A percentile compares a stretch with the other conserved stretches of the same genome.
phyloP scores from a whole-genome alignment of 2,797 vertebrate species.

The Allobates femoralis region DNA sequence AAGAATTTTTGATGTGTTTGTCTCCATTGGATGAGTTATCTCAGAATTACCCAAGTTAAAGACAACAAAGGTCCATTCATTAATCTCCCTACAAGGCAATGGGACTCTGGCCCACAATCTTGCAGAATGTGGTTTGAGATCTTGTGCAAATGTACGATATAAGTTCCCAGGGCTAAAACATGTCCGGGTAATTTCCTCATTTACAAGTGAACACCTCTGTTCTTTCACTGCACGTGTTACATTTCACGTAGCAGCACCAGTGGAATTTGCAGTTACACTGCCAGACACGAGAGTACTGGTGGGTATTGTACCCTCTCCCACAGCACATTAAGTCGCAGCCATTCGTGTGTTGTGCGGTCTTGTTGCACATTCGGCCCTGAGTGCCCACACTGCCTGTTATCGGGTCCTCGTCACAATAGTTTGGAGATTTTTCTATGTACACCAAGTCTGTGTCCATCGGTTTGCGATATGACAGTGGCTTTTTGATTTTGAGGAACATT shows the following conservation, averaged over 20 bases:
- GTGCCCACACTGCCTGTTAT: slow-evolving; percentile 93
- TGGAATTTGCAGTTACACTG: slow-evolving; percentile 99
- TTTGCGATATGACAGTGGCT: slow-evolving; percentile 92
- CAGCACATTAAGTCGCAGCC: slow-evolving; percentile 98
- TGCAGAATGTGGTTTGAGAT: slow-evolving; percentile 51
- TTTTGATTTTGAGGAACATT: slow-evolving; percentile 96
- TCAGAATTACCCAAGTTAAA: slow-evolving; percentile 1
- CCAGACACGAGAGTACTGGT: slow-evolving; percentile 95
- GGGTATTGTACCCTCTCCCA: slow-evolving; percentile 94
- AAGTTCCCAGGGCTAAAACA: background rate
- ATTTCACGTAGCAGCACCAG: slow-evolving; percentile 98
- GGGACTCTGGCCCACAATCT: slow-evolving; percentile 45
- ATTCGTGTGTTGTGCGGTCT: slow-evolving; percentile 89
- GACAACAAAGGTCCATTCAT: slow-evolving; percentile 55
- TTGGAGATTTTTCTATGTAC: slow-evolving; percentile 94
- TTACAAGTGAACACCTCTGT: slow-evolving; percentile 98
- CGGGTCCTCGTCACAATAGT: slow-evolving; percentile 95
- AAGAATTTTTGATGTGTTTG: background rate
- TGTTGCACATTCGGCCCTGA: slow-evolving; percentile 95
- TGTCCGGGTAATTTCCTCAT: slow-evolving; percentile 73
- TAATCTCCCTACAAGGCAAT: slow-evolving; percentile 59
- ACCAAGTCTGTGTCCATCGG: slow-evolving; percentile 95
- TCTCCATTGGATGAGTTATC: slow-evolving; percentile 54
- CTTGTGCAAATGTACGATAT: slow-evolving; percentile 70
- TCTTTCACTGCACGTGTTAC: slow-evolving; percentile 97